Conservation (phyloP, 2,113 vertebrate genomes). For the Rhea pennata region DNA sequence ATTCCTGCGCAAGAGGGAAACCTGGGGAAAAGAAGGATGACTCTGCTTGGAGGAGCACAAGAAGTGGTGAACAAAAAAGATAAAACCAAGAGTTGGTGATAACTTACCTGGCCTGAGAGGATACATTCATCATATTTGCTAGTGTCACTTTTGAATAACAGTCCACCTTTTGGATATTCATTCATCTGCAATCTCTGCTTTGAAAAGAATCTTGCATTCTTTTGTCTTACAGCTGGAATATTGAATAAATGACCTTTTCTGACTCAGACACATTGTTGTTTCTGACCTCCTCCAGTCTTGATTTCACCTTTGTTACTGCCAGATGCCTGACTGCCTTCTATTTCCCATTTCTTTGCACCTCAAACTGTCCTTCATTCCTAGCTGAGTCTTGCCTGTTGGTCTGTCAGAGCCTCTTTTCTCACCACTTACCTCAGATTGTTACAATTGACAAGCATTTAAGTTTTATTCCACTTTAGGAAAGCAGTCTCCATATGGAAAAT, state of each 20-base stretch:
- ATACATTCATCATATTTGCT: slow-evolving; percentile 1
- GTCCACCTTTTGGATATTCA: slow-evolving; percentile 28
- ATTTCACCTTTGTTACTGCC: slow-evolving; percentile 54
- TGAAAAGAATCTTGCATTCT: slow-evolving; percentile 50
- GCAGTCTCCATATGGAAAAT: slow-evolving; percentile 63
- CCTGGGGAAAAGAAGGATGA: neutral
- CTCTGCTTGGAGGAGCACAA: neutral
- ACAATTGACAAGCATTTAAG: slow-evolving; percentile 39
- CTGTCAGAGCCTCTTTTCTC: slow-evolving; percentile 30
- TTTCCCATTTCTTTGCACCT: slow-evolving; percentile 9
- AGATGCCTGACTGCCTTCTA: slow-evolving; percentile 28
- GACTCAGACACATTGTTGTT: slow-evolving; percentile 36
- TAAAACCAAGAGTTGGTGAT: neutral
- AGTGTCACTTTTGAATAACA: slow-evolving; percentile 14
- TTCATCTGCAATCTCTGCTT: slow-evolving; percentile 40
- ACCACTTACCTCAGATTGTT: slow-evolving; percentile 25
- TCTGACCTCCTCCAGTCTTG: slow-evolving; percentile 53
- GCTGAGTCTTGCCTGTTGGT: slow-evolving; percentile 7
- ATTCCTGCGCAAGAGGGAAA: neutral
- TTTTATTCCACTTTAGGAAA: slow-evolving; percentile 50
- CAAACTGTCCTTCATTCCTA: slow-evolving; percentile 27
- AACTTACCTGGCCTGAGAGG: neutral
- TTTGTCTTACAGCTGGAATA: slow-evolving; percentile 61
- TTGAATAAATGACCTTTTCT: slow-evolving; percentile 56
- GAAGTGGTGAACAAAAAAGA: neutral